A percentile compares a stretch with the other conserved stretches of the same genome.
phyloP scores from a whole-genome alignment of 2,888 invertebrate species.

The Tenthredo mesomela region DNA sequence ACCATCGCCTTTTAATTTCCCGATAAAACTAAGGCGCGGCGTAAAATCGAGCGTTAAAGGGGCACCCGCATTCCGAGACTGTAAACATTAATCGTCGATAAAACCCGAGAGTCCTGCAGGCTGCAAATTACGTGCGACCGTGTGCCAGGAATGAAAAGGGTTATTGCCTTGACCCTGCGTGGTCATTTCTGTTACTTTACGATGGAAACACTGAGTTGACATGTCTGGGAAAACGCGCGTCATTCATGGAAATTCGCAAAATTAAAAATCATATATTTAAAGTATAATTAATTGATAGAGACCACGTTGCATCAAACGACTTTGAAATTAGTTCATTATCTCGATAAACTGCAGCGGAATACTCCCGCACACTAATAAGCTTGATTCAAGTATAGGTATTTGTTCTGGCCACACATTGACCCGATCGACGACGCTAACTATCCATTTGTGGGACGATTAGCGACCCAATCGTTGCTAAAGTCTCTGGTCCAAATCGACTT shows the following conservation, averaged over 20 bases:
- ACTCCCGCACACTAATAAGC: neutral
- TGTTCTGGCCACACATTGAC: slow-evolving; percentile 5
- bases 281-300: neutral
- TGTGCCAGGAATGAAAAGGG: slow-evolving; percentile 5
- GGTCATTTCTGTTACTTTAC: slow-evolving; percentile 21
- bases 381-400: neutral
- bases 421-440: slow-evolving; percentile 1
- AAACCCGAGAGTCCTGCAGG: slow-evolving; percentile 40
- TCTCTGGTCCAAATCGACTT: slow-evolving; percentile 30
- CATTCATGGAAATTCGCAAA: neutral
- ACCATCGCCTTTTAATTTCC: slow-evolving; percentile 36
- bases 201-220: neutral
- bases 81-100: slow-evolving; percentile 53
- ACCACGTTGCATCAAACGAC: neutral
- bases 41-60: slow-evolving; percentile 46
- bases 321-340: neutral
- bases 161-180: slow-evolving; percentile 18
- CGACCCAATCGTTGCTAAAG: slow-evolving; percentile 11
- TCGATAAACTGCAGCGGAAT: neutral
- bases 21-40: slow-evolving; percentile 39
- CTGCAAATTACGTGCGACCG: slow-evolving; percentile 50
- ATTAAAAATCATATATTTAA: neutral
- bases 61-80: slow-evolving; percentile 50
- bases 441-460: slow-evolving; percentile 30
- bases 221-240: neutral